Evolutionary conservation across 2,797 vertebrate species (phyloP), one percentile per base, ranked within the genome.

Genomic region (Anomalospiza imberbis): DNA sequence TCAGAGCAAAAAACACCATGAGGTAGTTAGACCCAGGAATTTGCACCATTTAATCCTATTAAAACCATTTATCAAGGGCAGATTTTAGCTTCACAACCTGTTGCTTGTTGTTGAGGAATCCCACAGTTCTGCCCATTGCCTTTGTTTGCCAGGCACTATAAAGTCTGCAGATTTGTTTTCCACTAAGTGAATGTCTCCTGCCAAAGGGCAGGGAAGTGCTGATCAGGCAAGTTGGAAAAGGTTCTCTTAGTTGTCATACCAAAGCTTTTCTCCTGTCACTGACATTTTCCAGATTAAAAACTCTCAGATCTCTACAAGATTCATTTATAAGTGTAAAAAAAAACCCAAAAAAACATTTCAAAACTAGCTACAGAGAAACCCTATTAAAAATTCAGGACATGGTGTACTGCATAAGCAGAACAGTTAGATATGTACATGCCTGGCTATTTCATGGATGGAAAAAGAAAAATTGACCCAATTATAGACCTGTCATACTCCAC

Each of bases 371-470:
- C 50, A 89, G 71, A 57, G 50, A 92, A 95, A 50, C 66, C 44
- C 18, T 60, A 80, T 61, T 68, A 54, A 92, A 94, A 95, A n/a
- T 20, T 68, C 38, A 74, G 92, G 85, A 95, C 93, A 93, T 4
- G 29, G 17, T 17, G 74, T 95, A 85, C 87, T 81, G 58, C 66
- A 84, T 0, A 4, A 73, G 51, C 51, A 87, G 61, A 88, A 75
- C 53, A 42, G 68, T 70, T 53, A 89, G 89, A 89, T 94, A 50
- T 47, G 48, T 66, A 44, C 60, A 72, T 21, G 85, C 74, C 89
- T 82, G 60, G 62, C 72, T 85, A 89, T 92, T 95, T 95, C 83
- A 94, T 84, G 80, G 67, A 48, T 95, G 58, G 92, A 95, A 95
- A 96, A 89, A 85, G 48, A 92, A 95, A 92, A 95, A 85, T 65